Evolutionary conservation across 2,888 invertebrate species (phyloP).

Genomic region (Lithophane leautieri): DNA sequence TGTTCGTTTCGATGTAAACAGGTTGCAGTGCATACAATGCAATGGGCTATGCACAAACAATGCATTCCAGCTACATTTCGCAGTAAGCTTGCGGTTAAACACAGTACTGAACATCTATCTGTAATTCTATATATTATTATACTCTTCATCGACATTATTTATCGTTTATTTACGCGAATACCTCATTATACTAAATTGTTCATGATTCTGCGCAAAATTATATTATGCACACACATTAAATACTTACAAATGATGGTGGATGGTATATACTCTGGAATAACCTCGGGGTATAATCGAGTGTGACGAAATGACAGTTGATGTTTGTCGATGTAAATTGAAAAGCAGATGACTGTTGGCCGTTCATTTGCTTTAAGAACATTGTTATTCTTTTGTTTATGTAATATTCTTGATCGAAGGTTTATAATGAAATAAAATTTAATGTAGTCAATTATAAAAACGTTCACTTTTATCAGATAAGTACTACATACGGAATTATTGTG

Average conservation of each 20-base stretch:
- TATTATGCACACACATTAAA: conserved; percentile 19
- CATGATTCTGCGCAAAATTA: conserved; percentile 5
- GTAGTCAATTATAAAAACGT: background rate
- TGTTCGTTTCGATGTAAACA: background rate
- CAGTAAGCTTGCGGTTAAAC: conserved; percentile 31
- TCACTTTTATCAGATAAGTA: background rate
- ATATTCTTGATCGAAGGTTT: background rate
- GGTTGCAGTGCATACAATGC: background rate
- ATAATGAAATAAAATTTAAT: background rate
- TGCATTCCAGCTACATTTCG: conserved; percentile 9
- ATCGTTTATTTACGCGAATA: conserved; percentile 10
- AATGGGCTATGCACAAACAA: background rate
- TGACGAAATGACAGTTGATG: conserved; percentile 17
- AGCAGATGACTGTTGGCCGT: background rate
- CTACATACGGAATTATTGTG: background rate
- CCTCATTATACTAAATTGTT: conserved; percentile 19
- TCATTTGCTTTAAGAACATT: background rate
- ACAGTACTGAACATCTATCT: conserved; percentile 8
- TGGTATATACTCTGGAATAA: background rate
- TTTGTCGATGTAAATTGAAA: conserved; percentile 30
- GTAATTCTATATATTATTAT: too few relatives aligned
- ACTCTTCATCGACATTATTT: background rate
- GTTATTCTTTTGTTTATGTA: background rate
- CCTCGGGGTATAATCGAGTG: conserved; percentile 15
- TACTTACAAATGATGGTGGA: conserved; percentile 2